Evolutionary conservation across 2,888 invertebrate genomes (phyloP), one percentile per base, ranked within the genome.

Genomic region (Polymixis flavicincta): DNA sequence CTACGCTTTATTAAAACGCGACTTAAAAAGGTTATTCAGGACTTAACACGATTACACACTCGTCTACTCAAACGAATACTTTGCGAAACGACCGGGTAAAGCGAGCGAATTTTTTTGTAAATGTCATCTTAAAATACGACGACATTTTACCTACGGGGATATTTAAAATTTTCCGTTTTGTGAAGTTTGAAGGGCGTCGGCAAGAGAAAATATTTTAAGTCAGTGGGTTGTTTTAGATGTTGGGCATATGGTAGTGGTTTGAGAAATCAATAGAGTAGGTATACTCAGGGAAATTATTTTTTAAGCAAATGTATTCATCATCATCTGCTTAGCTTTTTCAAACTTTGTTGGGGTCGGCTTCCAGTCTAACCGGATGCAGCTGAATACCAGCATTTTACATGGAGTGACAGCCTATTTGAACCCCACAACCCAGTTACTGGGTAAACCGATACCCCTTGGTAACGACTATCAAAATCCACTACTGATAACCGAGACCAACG

Each of bases 41-140:
- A 42, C 57, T 66, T 71, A 68, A 85, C 42, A 59, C 69, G 85
- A 86, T 84, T 83, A 76, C 61, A 76, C 71, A 72, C 76, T 71
- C 60, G 66, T 67, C 52, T 71, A 70, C 50, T 66, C 72, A 74
- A 61, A 80, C 32, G 73, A 42, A 74, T 50, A 71, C 63, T 83
- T 71, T 68, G 8, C 72, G 48, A 54, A 37, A 61, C 48, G 74
- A 55, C 57, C 68, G 42, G n/a, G 60, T 50, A 60, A 76, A 85
- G 61, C 48, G 71, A 75, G 67, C 77, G 74, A 68, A 71, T 76
- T 73, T 45, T 76, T 71, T 60, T 25, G 32, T 82, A 85, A 86
- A 86, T 86, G 88, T 82, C 86, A 87, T 60, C 86, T 78, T 73
- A 74, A 84, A 86, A 87, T 86, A 88, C 64, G 61, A 17, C 67